phyloP scores from a whole-genome alignment of 2,888 invertebrate genomes.

The Drosophila robusta region DNA sequence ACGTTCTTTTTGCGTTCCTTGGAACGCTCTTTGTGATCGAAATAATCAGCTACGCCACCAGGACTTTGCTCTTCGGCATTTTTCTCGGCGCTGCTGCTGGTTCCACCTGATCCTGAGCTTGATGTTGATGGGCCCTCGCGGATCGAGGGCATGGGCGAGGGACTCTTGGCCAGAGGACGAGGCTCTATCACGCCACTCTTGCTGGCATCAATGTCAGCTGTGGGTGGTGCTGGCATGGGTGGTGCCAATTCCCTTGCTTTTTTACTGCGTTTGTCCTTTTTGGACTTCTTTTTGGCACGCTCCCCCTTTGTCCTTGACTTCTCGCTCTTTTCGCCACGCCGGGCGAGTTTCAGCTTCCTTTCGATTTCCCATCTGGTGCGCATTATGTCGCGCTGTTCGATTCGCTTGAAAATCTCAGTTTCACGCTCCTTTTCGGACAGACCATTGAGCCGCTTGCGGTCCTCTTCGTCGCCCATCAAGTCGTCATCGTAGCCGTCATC shows the following conservation, averaged over 20 bases:
- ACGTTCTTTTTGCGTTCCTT: constrained; percentile 96
- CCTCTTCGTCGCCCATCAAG: constrained; percentile 98
- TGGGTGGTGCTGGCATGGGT: constrained; percentile 18
- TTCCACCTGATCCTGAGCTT: constrained; percentile 46
- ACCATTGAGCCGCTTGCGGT: constrained; percentile 93
- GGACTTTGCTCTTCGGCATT: constrained; percentile 64
- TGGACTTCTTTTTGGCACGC: constrained; percentile 87
- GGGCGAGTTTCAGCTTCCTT: constrained; percentile 94
- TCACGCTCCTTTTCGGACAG: constrained; percentile 99
- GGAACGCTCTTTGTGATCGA: constrained; percentile 91
- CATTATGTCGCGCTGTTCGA: constrained; percentile 96
- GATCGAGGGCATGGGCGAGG: constrained; percentile 47
- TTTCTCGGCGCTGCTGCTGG: constrained; percentile 49
- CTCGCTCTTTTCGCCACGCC: constrained; percentile 89
- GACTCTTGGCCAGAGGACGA: constrained; percentile 51
- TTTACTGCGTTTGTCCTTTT: constrained; percentile 62
- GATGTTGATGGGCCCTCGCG: constrained; percentile 60
- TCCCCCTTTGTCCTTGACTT: constrained; percentile 85
- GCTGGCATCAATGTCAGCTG: constrained; percentile 37
- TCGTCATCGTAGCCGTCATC: constrained; percentile 99
- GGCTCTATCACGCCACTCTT: constrained; percentile 34
- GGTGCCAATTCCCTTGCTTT: constrained; percentile 44
- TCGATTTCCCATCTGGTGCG: constrained; percentile 98
- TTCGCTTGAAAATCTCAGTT: constrained; percentile 98
- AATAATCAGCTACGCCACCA: constrained; percentile 78